These are phyloP conservation scores for Aix galericulata DNA, from an alignment of 2,113 vertebrate species.

Conservation along the genomic window DNA sequence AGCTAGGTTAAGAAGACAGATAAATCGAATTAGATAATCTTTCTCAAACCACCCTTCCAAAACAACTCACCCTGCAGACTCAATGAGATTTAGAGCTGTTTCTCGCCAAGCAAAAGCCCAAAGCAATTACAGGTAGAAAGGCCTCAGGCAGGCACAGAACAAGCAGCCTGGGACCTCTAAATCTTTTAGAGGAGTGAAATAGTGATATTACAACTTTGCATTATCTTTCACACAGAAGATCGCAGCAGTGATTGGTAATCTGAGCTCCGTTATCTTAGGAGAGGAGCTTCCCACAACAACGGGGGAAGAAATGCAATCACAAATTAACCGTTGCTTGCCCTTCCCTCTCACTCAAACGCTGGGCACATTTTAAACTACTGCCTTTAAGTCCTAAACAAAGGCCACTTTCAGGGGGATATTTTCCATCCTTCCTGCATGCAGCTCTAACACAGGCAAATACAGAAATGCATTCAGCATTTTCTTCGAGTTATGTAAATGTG, in stretches of 20 bases:
- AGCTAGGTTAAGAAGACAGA: background rate
- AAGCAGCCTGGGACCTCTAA: constrained; percentile 60
- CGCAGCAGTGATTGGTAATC: background rate
- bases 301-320: background rate
- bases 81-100: constrained; percentile 51
- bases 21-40: constrained; percentile 28
- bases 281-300: background rate
- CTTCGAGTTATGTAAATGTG: constrained; percentile 44
- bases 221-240: constrained; percentile 39
- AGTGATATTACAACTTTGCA: constrained; percentile 38
- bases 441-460: background rate
- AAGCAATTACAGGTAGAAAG: constrained; percentile 72
- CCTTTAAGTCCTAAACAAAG: background rate
- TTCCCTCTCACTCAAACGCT: background rate
- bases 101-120: constrained; percentile 47
- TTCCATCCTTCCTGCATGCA: background rate
- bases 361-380: background rate
- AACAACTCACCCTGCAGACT: constrained; percentile 34
- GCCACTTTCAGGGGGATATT: background rate
- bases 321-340: background rate
- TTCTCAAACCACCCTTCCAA: constrained; percentile 26
- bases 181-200: constrained; percentile 55
- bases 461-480: constrained; percentile 25
- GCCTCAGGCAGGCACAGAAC: constrained; percentile 53
- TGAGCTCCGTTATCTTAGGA: background rate